Evolutionary conservation across 1,140 invertebrate genomes (phyloP).

Genomic region (Harlomillsia oculata): DNA sequence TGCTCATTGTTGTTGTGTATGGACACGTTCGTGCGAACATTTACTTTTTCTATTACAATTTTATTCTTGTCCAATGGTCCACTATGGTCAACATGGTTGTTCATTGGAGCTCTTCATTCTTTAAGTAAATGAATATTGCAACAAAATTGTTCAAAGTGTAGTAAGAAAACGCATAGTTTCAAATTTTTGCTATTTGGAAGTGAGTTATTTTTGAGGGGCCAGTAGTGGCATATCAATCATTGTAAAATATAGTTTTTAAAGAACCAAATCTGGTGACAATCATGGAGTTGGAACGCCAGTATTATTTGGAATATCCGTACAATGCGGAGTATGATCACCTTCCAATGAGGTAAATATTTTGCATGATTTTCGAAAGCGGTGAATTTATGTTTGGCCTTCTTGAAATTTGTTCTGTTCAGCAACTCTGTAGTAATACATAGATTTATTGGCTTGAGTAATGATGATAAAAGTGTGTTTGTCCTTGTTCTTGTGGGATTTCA

Average conservation of each 20-base stretch:
- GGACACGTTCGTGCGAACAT: too few relatives aligned
- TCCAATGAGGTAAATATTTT: slow-evolving; percentile 26
- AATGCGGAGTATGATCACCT: slow-evolving; percentile 31
- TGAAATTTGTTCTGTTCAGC: not conserved
- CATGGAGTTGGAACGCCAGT: slow-evolving; percentile 31
- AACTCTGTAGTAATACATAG: not conserved
- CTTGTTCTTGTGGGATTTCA: too few relatives aligned
- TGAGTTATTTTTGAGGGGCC: not conserved
- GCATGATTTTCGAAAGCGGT: not conserved
- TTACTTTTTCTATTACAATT: too few relatives aligned
- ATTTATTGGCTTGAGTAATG: too few relatives aligned
- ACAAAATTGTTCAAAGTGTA: too few relatives aligned
- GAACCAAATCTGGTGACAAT: too few relatives aligned
- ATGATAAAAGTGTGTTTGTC: too few relatives aligned
- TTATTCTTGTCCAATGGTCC: too few relatives aligned
- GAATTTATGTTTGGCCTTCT: not conserved
- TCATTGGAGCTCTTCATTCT: too few relatives aligned
- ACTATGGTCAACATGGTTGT: too few relatives aligned
- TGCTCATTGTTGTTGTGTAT: slow-evolving; percentile 2
- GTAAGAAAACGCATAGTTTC: not conserved
- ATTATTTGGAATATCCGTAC: slow-evolving; percentile 30
- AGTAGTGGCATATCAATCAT: too few relatives aligned
- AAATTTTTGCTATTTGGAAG: not conserved
- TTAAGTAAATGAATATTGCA: too few relatives aligned
- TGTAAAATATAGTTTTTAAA: not conserved